These are phyloP conservation scores for Mormyrops boulengeri DNA, from an alignment of 2,797 vertebrate species.

Conservation along the genomic window DNA sequence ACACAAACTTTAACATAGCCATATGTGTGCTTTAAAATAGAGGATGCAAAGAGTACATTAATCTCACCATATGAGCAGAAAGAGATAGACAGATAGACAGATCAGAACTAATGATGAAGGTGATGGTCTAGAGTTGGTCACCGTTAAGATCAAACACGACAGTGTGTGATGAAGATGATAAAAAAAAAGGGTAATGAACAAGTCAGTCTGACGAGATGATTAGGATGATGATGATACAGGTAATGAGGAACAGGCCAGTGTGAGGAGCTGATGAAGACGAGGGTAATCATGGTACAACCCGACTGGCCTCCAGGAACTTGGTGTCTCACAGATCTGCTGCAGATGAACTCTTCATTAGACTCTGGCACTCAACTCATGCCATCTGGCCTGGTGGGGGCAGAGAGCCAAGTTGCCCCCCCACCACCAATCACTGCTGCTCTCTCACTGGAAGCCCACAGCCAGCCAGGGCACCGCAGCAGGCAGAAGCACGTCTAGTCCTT, in stretches of 20 bases:
- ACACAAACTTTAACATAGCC: not conserved
- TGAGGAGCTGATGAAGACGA: not conserved
- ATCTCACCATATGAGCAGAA: not conserved
- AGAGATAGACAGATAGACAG: not conserved
- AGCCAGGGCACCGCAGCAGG: not conserved
- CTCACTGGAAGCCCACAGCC: not conserved
- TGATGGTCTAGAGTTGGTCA: not conserved
- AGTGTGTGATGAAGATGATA: not conserved
- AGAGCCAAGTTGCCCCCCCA: not conserved
- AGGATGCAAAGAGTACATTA: not conserved
- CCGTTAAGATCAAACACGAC: not conserved
- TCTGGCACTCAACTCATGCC: slow-evolving; percentile 30
- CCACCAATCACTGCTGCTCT: not conserved
- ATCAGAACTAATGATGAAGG: not conserved
- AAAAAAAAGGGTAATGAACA: not conserved
- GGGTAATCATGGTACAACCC: not conserved
- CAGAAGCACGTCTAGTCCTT: not conserved
- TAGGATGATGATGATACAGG: not conserved
- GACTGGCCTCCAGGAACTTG: not conserved
- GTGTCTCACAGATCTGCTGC: slow-evolving; percentile 37
- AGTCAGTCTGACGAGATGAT: not conserved
- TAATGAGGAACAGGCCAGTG: not conserved
- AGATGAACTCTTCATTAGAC: slow-evolving; percentile 49
- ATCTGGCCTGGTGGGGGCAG: slow-evolving; percentile 22
- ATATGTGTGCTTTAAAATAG: not conserved